Conservation (phyloP, 2,797 vertebrate genomes). For the Acropternis orthonyx region DNA sequence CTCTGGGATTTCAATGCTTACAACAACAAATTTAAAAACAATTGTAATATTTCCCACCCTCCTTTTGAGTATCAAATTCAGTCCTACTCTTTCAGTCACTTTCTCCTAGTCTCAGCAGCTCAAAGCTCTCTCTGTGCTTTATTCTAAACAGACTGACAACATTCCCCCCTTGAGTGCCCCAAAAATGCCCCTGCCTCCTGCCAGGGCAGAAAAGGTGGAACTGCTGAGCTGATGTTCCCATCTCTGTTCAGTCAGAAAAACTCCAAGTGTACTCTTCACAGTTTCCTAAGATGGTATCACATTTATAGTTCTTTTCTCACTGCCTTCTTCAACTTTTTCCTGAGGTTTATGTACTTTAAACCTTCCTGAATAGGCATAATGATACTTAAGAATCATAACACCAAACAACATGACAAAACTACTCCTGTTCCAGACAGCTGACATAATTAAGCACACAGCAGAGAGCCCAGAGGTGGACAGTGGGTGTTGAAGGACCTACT, state of each 20-base stretch:
- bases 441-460: neutral
- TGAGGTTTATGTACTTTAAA: neutral
- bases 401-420: neutral
- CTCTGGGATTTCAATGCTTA: neutral
- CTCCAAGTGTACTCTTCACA: neutral
- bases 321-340: neutral
- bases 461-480: neutral
- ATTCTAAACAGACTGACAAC: neutral
- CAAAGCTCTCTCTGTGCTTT: neutral
- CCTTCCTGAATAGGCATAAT: neutral
- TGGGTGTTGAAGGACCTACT: neutral
- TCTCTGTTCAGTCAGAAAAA: neutral
- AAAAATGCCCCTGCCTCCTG: neutral
- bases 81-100: neutral
- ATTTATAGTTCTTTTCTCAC: neutral
- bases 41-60: neutral
- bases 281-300: neutral
- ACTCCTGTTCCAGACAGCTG: neutral
- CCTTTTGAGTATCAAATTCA: neutral
- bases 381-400: neutral
- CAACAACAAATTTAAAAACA: neutral
- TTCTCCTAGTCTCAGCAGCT: neutral
- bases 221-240: neutral
- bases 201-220: neutral
- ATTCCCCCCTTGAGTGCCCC: neutral